Conservation (phyloP, 2,797 vertebrate genomes). For the Syngnathus rostellatus region DNA sequence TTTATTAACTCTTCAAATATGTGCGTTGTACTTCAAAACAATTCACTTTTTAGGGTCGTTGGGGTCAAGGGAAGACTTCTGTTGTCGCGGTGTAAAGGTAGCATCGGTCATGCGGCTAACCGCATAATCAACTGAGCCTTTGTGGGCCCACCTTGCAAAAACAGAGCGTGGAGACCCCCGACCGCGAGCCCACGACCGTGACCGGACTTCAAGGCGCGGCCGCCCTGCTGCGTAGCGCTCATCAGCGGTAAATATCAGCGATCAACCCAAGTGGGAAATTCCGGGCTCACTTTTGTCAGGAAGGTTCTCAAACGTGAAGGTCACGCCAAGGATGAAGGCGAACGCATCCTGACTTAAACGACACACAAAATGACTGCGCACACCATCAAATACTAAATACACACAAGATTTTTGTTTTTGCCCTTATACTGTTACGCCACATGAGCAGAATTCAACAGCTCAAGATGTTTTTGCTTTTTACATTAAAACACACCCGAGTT, state of each 20-base stretch:
- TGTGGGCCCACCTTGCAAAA: constrained; percentile 22
- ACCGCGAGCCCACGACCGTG: constrained; percentile 60
- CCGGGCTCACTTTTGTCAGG: background rate
- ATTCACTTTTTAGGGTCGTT: background rate
- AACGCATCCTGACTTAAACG: background rate
- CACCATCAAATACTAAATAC: no score
- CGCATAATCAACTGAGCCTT: constrained; percentile 49
- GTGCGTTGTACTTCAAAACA: no score
- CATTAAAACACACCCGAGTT: background rate
- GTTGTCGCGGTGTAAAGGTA: background rate
- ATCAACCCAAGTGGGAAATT: constrained; percentile 37
- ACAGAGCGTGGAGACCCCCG: constrained; percentile 30
- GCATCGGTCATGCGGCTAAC: background rate
- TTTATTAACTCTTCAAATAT: no score
- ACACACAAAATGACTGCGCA: background rate
- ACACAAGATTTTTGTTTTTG: no score
- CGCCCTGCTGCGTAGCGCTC: constrained; percentile 53
- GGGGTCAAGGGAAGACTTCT: background rate
- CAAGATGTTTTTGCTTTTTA: background rate
- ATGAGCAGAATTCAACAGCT: background rate
- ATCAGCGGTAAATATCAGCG: constrained; percentile 70
- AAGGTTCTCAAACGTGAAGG: constrained; percentile 1
- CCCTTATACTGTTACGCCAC: no score
- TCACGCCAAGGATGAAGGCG: background rate
- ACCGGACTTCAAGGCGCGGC: constrained; percentile 50